A percentile compares a stretch with the other conserved stretches of the same genome.
phyloP scores from a whole-genome alignment of 2,797 vertebrate genomes.

The Myotis findleyi region DNA sequence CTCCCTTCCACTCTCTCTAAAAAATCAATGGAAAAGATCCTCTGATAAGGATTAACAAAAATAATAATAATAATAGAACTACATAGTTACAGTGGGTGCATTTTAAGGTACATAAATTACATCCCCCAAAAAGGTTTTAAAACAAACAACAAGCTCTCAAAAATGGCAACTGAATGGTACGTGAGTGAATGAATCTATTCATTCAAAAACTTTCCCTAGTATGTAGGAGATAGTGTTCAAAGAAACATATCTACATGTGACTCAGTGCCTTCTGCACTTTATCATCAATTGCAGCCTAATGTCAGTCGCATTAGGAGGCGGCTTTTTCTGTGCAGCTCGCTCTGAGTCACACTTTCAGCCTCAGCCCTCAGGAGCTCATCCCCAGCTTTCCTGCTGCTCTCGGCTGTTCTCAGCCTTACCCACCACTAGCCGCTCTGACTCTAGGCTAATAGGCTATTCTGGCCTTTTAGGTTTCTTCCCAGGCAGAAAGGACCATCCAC shows the following conservation, averaged over 20 bases:
- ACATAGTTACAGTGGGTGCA: not conserved
- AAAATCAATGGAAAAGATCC: too few relatives aligned
- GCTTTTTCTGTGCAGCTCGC: not conserved
- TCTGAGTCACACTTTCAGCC: not conserved
- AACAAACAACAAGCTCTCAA: not conserved
- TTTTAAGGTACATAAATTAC: not conserved
- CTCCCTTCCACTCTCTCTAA: too few relatives aligned
- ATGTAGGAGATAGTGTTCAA: not conserved
- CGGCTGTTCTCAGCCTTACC: not conserved
- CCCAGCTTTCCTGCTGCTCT: not conserved
- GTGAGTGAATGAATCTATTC: not conserved
- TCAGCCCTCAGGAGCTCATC: not conserved
- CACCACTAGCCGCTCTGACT: not conserved
- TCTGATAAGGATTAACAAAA: too few relatives aligned
- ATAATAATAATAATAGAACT: not conserved
- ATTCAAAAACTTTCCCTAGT: not conserved
- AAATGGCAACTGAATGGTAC: not conserved
- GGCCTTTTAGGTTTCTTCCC: slow-evolving; percentile 17
- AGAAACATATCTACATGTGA: not conserved
- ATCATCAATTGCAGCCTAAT: not conserved
- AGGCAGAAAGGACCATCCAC: slow-evolving; percentile 22
- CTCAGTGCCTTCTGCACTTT: not conserved
- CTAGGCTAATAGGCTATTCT: not conserved
- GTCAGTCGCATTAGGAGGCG: not conserved
- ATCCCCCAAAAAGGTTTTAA: not conserved